A percentile compares a stretch with the other conserved stretches of the same genome.
Evolutionary conservation across 2,888 invertebrate species (phyloP).

Genomic region (Galerucella nymphaeae): DNA sequence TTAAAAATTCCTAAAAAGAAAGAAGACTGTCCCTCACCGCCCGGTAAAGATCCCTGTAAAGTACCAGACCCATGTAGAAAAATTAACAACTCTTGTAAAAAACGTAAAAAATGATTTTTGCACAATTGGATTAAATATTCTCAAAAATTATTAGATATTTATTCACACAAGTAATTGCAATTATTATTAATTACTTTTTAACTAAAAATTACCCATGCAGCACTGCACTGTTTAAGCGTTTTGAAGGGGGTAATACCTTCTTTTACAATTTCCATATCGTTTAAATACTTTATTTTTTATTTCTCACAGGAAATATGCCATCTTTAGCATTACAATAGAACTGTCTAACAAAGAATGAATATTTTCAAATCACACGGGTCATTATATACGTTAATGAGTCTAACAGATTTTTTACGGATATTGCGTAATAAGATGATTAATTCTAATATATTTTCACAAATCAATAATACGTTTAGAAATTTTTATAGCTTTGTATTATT

Average conservation of each 20-base stretch:
- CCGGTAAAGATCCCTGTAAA: slow-evolving; percentile 13
- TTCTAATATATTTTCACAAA: no score
- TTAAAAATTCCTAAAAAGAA: slow-evolving; percentile 1
- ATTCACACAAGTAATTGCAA: not conserved
- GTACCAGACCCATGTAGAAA: slow-evolving; percentile 1
- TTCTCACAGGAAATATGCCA: slow-evolving; percentile 7
- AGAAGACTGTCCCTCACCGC: not conserved
- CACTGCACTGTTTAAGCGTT: not conserved
- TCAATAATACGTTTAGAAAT: no score
- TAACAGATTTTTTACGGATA: not conserved
- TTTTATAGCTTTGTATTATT: no score
- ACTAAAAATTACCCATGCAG: no score
- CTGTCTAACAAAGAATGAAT: slow-evolving; percentile 5
- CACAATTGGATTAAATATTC: not conserved
- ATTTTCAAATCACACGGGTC: slow-evolving; percentile 7
- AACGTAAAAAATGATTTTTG: not conserved
- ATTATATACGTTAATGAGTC: not conserved
- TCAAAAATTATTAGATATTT: not conserved
- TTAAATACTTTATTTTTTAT: not conserved
- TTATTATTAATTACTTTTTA: no score
- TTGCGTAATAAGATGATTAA: not conserved
- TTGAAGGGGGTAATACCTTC: not conserved
- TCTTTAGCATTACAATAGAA: not conserved
- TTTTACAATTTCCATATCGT: not conserved
- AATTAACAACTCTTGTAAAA: slow-evolving; percentile 9